phyloP scores from a whole-genome alignment of 37 sponge, comb jelly and placozoan genomes.

The Lycopodina hypogea region DNA sequence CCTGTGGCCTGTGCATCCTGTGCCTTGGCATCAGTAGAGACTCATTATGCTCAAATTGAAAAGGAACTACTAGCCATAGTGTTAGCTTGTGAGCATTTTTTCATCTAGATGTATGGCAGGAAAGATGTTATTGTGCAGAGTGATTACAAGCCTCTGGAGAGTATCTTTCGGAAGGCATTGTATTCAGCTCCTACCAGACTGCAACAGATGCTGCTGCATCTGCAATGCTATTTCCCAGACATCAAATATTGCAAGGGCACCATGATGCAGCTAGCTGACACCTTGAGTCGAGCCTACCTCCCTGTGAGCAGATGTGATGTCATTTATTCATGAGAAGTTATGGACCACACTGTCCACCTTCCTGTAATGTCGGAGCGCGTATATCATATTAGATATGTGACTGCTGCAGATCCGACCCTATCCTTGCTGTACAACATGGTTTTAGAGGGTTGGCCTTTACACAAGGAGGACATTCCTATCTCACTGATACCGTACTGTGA shows the following conservation, averaged over 20 bases:
- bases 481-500: constrained; percentile 24
- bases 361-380: constrained; percentile 9
- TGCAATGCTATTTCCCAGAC: constrained; percentile 45
- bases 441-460: constrained; percentile 29
- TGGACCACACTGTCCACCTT: constrained; percentile 29
- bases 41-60: constrained; percentile 49
- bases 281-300: constrained; percentile 39
- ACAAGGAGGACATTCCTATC: constrained; percentile 20
- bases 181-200: constrained; percentile 38
- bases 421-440: constrained; percentile 7
- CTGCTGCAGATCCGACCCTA: constrained; percentile 30
- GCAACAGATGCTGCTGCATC: constrained; percentile 46
- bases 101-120: constrained; percentile 44
- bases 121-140: constrained; percentile 28
- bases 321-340: neutral
- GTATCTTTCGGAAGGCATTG: constrained; percentile 40
- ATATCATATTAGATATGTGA: neutral
- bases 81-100: constrained; percentile 53
- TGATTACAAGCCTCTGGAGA: constrained; percentile 39
- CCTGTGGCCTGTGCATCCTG: constrained; percentile 51
- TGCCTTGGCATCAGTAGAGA: constrained; percentile 29
- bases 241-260: constrained; percentile 26
- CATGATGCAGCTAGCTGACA: constrained; percentile 39
- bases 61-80: constrained; percentile 60
- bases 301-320: constrained; percentile 14